Percentiles rank a stretch among this genome's conserved stretches.
Conservation (phyloP, 2,113 vertebrate genomes). For the Lepidiolamprologus cunningtoni region DNA sequence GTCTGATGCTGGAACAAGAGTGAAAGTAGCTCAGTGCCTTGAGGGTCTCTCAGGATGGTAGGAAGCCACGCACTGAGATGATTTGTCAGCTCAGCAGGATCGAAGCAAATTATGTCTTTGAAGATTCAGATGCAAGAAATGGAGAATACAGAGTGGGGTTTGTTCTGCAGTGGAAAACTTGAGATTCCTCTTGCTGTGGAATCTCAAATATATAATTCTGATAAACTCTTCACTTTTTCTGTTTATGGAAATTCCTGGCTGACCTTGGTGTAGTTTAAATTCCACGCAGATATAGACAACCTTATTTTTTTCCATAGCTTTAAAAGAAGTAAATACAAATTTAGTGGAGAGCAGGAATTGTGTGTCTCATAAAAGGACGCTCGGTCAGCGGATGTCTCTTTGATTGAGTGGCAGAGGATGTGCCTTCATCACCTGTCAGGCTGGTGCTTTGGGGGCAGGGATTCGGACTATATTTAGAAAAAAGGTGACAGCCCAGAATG, state of each 20-base stretch:
- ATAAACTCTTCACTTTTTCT: neutral
- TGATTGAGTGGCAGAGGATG: slow-evolving; percentile 19
- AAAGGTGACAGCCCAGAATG: slow-evolving; percentile 31
- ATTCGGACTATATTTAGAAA: slow-evolving; percentile 33
- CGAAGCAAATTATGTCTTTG: slow-evolving; percentile 26
- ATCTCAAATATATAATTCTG: neutral
- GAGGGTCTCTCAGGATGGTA: neutral
- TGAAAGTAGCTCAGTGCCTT: neutral
- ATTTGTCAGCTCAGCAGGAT: slow-evolving; percentile 13
- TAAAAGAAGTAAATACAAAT: neutral
- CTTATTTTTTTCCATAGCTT: neutral
- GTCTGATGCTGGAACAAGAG: neutral
- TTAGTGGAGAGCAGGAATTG: neutral
- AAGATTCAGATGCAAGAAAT: neutral
- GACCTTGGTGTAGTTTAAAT: neutral
- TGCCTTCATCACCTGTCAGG: slow-evolving; percentile 42
- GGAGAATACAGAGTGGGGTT: neutral
- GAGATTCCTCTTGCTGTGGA: neutral
- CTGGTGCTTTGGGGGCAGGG: neutral
- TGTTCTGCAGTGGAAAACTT: neutral
- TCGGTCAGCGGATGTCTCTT: neutral
- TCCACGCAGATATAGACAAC: neutral
- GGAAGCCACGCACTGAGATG: neutral
- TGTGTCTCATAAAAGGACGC: neutral
- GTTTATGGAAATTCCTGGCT: neutral